Percentiles rank a stretch among this genome's conserved stretches.
Evolutionary conservation across 1,140 invertebrate genomes (phyloP).

Genomic region (Drosophila burlai): DNA sequence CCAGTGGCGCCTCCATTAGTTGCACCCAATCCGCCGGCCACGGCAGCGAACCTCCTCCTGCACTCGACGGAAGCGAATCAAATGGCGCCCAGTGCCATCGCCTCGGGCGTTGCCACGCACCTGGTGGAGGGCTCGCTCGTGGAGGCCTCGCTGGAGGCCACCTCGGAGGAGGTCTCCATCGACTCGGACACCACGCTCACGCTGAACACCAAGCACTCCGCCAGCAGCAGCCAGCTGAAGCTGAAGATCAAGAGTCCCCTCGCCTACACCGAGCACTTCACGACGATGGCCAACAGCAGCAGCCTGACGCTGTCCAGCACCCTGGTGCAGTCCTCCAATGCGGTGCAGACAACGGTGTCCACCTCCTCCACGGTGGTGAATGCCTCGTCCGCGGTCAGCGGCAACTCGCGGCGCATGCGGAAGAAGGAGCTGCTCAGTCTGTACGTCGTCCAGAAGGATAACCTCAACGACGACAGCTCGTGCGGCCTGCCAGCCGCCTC

Average conservation of each 20-base stretch:
- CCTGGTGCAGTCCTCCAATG: constrained; percentile 54
- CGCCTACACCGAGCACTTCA: constrained; percentile 75
- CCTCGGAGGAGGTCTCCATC: constrained; percentile 85
- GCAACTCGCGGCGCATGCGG: constrained; percentile 91
- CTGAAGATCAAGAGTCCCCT: constrained; percentile 96
- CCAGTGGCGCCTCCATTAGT: background rate
- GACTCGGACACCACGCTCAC: constrained; percentile 85
- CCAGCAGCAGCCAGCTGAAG: constrained; percentile 92
- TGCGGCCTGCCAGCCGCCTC: constrained; percentile 84
- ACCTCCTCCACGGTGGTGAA: constrained; percentile 62
- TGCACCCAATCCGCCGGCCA: background rate
- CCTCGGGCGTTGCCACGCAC: constrained; percentile 24
- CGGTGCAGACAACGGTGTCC: constrained; percentile 61
- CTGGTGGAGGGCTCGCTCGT: constrained; percentile 52
- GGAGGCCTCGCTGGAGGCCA: constrained; percentile 76
- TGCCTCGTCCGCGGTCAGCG: constrained; percentile 55
- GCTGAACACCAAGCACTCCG: constrained; percentile 87
- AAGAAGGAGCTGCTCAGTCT: constrained; percentile 94
- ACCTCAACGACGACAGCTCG: constrained; percentile 91
- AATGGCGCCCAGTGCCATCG: constrained; percentile 47
- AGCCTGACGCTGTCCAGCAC: constrained; percentile 51
- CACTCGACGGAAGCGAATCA: constrained; percentile 69
- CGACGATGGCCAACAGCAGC: constrained; percentile 55
- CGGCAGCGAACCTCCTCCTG: constrained; percentile 24
- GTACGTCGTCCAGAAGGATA: constrained; percentile 93